These are phyloP conservation scores for Emydura subglobosa DNA, from an alignment of 2,113 vertebrate species.

Conservation along the genomic window DNA sequence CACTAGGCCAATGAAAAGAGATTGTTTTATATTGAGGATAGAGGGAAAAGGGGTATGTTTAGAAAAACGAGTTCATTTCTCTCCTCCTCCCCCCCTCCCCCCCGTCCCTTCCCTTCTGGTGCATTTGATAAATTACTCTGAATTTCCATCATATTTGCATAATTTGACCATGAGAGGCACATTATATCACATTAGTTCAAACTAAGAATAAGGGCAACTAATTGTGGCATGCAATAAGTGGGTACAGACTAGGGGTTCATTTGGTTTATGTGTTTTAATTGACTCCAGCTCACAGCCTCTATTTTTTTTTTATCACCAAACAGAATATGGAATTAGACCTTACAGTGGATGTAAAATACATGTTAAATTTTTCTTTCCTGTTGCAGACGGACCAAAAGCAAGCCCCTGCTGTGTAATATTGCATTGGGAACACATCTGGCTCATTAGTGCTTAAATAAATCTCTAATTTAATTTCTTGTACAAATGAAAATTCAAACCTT, in stretches of 20 bases:
- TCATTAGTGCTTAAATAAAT: neutral
- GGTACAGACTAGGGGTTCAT: neutral
- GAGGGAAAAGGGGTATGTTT: neutral
- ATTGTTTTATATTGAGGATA: neutral
- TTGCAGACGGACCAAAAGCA: neutral
- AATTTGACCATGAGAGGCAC: neutral
- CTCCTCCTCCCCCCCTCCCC: no score
- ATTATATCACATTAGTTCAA: neutral
- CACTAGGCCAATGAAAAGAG: no score
- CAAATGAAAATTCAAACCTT: slow-evolving; percentile 43
- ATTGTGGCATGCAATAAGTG: neutral
- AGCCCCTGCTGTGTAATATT: slow-evolving; percentile 17
- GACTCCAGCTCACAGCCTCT: neutral
- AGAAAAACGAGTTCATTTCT: neutral
- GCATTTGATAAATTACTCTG: neutral
- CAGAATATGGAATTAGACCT: neutral
- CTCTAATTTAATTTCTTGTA: slow-evolving; percentile 20
- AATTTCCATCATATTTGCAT: neutral
- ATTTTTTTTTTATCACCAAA: neutral
- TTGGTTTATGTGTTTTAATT: neutral
- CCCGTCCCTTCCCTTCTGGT: no score
- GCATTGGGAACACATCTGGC: slow-evolving; percentile 12
- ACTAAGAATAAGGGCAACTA: neutral
- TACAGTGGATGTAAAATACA: neutral
- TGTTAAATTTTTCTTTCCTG: neutral